Conservation (phyloP, 2,888 invertebrate species). For the Cantharis nigra region DNA sequence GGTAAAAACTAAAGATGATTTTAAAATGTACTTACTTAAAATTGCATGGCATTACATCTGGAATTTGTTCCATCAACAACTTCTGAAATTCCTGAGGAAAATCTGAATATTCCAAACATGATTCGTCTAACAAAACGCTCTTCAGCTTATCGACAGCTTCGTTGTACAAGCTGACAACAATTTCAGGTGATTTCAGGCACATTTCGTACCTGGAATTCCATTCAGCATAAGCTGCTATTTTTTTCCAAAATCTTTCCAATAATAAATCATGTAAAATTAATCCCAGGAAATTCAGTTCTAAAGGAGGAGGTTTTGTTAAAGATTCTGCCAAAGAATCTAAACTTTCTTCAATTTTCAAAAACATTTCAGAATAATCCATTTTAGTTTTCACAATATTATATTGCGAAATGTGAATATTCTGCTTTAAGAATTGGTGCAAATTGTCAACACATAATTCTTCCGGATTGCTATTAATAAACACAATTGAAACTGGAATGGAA, state of each 20-base stretch:
- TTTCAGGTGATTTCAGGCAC: conserved; percentile 61
- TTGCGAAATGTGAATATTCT: background rate
- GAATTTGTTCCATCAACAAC: conserved; percentile 56
- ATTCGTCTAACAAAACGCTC: conserved; percentile 63
- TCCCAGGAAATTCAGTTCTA: conserved; percentile 64
- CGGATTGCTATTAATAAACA: conserved; percentile 9
- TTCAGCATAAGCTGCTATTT: conserved; percentile 55
- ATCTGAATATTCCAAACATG: conserved; percentile 63
- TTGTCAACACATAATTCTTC: background rate
- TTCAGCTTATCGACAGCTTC: conserved; percentile 67
- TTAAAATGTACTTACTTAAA: conserved; percentile 52
- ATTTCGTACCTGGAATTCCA: conserved; percentile 54
- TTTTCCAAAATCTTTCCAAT: conserved; percentile 67
- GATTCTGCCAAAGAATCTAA: conserved; percentile 59
- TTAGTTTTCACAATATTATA: conserved; percentile 11
- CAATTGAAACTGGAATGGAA: conserved; percentile 3
- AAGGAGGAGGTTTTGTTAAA: conserved; percentile 57
- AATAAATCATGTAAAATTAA: conserved; percentile 63
- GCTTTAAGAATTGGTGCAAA: conserved; percentile 4
- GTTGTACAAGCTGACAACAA: conserved; percentile 69
- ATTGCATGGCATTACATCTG: conserved; percentile 65
- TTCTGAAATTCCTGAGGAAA: conserved; percentile 69
- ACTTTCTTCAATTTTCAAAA: conserved; percentile 34
- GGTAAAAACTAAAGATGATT: background rate
- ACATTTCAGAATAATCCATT: background rate